Evolutionary conservation across 2,797 vertebrate genomes (phyloP), one percentile per base, ranked within the genome.

Genomic region (Poeciliopsis infans): DNA sequence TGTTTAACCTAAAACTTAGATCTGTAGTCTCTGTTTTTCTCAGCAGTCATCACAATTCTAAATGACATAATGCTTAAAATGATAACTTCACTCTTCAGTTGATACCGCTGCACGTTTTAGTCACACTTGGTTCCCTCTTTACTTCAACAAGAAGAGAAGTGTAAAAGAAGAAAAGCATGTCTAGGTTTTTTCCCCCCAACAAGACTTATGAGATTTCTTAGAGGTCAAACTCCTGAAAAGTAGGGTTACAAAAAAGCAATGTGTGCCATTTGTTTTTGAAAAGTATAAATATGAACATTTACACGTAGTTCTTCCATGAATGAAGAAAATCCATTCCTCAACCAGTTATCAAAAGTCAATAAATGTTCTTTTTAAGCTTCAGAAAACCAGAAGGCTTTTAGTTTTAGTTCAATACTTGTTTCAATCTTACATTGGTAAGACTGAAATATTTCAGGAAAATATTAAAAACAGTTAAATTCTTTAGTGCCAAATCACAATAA

Each of bases 1-100:
- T 75, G 88, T 89, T 93, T 74, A 47, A 79, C 76, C 75, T 81
- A 31, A 59, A 78, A 77, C 79, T 85, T 25, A 78, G 13, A 76
- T 90, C 33, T 86, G 79, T 86, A 81, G 79, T 82, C 23, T 80
- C 25, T 77, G 79, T 70, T 79, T 88, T 78, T 33, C 72, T 20
- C 69, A n/a, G 6, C 4, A 59, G 72, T 90, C 82, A 81, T 83
- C 79, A 83, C 7, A 87, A 76, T 28, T 76, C 68, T 72, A 11
- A 69, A 13, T 74, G 8, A 64, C 8, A 43, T 20, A 25, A 0
- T 18, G n/a, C 72, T 7, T 33, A 20, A 68, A 73, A 47, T 28
- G 36, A 47, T 73, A 18, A 71, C 75, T 45, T 86, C 81, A 79
- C 78, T 39, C 8, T 36, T 83, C 51, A 73, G 45, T 20, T 83